Conservation (phyloP, 1,140 invertebrate genomes). For the Hypothenemus hampei region DNA sequence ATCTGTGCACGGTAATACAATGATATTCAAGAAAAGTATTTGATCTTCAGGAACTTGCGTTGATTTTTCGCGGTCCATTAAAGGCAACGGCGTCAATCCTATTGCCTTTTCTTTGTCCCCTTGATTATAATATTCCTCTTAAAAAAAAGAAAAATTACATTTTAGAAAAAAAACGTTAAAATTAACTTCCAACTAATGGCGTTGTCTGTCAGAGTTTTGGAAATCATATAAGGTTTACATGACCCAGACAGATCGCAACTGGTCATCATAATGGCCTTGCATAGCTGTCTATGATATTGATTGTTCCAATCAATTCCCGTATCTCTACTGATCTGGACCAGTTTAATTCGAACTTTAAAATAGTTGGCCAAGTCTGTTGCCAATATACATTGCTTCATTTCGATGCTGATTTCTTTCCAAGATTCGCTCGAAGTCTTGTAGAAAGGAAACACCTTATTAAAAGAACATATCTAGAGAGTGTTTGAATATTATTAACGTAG, state of each 20-base stretch:
- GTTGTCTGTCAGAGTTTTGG: slow-evolving; percentile 48
- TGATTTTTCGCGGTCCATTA: slow-evolving; percentile 53
- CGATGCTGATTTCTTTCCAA: slow-evolving; percentile 36
- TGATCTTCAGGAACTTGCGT: slow-evolving; percentile 53
- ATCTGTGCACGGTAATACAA: slow-evolving; percentile 50
- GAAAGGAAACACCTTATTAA: slow-evolving; percentile 28
- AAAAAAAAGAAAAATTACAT: slow-evolving; percentile 5
- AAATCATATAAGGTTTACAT: slow-evolving; percentile 52
- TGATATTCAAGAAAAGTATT: slow-evolving; percentile 53
- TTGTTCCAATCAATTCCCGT: slow-evolving; percentile 46
- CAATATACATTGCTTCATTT: slow-evolving; percentile 52
- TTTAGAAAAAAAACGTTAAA: neutral
- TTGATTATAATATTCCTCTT: slow-evolving; percentile 44
- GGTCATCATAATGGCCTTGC: slow-evolving; percentile 56
- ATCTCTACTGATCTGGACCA: slow-evolving; percentile 46
- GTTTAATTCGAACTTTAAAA: slow-evolving; percentile 48
- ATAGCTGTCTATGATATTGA: slow-evolving; percentile 44
- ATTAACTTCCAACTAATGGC: slow-evolving; percentile 47
- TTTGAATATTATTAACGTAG: too few relatives aligned
- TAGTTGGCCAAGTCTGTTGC: slow-evolving; percentile 53
- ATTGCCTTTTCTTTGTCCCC: slow-evolving; percentile 52
- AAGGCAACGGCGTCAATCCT: slow-evolving; percentile 51
- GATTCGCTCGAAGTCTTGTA: slow-evolving; percentile 24
- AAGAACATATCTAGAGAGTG: too few relatives aligned
- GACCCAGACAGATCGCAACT: slow-evolving; percentile 52